Evolutionary conservation across 2,113 vertebrate genomes (phyloP), one percentile per base, ranked within the genome.

Genomic region (Planiliza haematocheilus): DNA sequence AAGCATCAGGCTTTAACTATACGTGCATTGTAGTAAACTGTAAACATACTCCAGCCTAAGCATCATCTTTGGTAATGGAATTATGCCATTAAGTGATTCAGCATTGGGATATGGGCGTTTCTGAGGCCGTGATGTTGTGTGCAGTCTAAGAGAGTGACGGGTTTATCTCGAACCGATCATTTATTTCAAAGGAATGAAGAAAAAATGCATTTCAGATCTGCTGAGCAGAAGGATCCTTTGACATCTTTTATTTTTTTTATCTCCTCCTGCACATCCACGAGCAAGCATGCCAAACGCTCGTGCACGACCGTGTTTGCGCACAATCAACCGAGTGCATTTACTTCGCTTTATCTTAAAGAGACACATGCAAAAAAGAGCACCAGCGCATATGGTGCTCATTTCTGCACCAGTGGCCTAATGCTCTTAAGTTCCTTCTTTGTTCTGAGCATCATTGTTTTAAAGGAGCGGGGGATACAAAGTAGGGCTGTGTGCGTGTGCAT

Each of bases 371-470:
- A 67, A 53, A 70, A 69, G 76, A 77, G 57, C 63, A 78, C 56
- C 49, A 16, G 60, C 14, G 18, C 85, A 84, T 79, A 76, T 82
- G 82, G 76, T 80, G 83, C 83, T 82, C 69, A 58, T 88, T 86
- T 87, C 82, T 86, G 83, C 84, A 86, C 66, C 82, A 79, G 71
- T 75, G 74, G 79, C 64, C 82, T 89, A 76, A 89, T 86, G 81
- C 84, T 83, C 81, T 87, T 88, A 86, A 73, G 74, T 82, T 77
- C 38, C 39, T n/a, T 83, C 89, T 88, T 90, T 92, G 86, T 91
- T 84, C 36, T 61, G 48, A 67, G 79, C 72, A 80, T 88, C 86
- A 89, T 89, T 91, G 90, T 89, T 90, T 87, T 81, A 82, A 30
- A 43, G 11, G 46, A 56, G 24, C 3, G 24, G 69, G 30, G 16